These are phyloP conservation scores for Chrysemys picta DNA, from an alignment of 2,113 vertebrate genomes.

Conservation along the genomic window DNA sequence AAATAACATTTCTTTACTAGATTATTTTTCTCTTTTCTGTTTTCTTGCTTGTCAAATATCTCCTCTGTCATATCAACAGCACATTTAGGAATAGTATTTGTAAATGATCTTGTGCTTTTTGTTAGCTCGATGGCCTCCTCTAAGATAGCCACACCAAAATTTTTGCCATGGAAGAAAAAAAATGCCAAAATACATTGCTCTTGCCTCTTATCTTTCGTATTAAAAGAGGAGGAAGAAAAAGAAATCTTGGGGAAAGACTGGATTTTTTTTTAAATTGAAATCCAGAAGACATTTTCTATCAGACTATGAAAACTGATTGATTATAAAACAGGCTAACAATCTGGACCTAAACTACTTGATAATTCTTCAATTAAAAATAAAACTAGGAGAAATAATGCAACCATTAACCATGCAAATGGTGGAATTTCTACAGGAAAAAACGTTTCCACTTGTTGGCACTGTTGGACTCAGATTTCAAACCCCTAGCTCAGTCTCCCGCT, in stretches of 20 bases:
- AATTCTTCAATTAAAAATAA: slow-evolving; percentile 6
- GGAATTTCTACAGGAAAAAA: not conserved
- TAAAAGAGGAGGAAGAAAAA: not conserved
- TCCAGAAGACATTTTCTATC: not conserved
- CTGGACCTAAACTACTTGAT: not conserved
- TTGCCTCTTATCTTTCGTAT: not conserved
- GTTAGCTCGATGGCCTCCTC: not conserved
- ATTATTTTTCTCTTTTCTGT: not conserved
- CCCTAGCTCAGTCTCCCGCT: not conserved
- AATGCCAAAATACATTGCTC: not conserved
- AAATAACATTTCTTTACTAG: not conserved
- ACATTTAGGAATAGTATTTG: not conserved
- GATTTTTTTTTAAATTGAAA: not conserved
- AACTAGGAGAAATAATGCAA: not conserved
- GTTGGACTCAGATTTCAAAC: not conserved
- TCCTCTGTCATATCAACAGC: not conserved
- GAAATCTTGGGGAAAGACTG: not conserved
- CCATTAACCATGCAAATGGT: not conserved
- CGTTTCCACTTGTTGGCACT: not conserved
- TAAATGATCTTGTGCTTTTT: not conserved
- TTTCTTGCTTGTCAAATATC: not conserved
- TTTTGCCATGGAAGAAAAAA: not conserved
- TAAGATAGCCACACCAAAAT: not conserved
- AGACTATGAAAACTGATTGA: not conserved
- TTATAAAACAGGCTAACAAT: slow-evolving; percentile 3